Base-by-base conservation (phyloP, 2,797 vertebrate genomes). In the Phoeniculus purpureus region DNA sequence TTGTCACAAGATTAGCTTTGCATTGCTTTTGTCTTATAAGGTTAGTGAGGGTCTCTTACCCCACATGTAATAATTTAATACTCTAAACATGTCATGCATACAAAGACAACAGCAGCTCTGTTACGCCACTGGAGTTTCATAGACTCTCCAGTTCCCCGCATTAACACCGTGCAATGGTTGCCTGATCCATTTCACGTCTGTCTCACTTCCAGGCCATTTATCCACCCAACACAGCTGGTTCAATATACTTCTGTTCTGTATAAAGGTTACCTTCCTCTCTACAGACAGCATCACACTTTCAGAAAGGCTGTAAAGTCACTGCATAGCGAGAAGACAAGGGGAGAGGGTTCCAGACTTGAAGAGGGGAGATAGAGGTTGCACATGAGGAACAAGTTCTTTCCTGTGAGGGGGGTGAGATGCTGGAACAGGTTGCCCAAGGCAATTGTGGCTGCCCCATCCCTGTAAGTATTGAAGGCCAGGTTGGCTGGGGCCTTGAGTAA, bases 291-390 rank as follows among this genome's bases (percentile, higher is more conserved):
- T 2, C 43, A 66, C 18, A 47, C 34, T 52, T 76, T 56, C 45
- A 56, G 61, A 67, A 82, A 60, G 1, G 0, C 81, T 1, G 5
- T 10, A 21, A 15, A 40, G 18, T 48, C 34, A 65, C 37, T 12
- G 37, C 37, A 12, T 37, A 37, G 37, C 37, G 37, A 37, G 37
- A 37, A 12, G 12, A 37, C 37, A 37, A 37, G 37, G 37, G 37
- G 37, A 37, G 12, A 37, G 37, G 37, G 37, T 37, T 37, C 37
- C 37, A 37, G 37, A 37, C 37, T 37, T 37, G 37, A 37, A 37
- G 37, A 9, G 37, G 37, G 37, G 37, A 37, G 37, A 37, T 12
- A 37, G 37, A 37, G 37, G 37, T 37, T 37, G 37, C 12, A 37
- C 37, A 37, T 37, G 9, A 37, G 12, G 37, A 37, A 37, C 37